These are phyloP conservation scores for Scytalopus superciliaris DNA, from an alignment of 2,113 vertebrate genomes.

Conservation along the genomic window DNA sequence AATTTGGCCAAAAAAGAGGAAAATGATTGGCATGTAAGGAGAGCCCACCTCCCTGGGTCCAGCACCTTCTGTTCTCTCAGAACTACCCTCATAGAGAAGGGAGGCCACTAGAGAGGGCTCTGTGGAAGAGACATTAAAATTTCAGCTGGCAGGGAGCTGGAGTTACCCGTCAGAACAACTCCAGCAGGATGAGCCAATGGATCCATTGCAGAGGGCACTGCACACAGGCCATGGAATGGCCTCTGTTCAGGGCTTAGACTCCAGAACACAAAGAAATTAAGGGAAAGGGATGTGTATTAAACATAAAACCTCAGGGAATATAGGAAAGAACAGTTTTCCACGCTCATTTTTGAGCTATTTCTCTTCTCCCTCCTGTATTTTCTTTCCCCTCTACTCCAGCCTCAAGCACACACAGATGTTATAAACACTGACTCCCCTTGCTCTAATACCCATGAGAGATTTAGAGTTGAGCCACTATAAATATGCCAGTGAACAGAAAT, in stretches of 20 bases:
- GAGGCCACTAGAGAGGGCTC: neutral
- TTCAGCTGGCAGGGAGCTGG: neutral
- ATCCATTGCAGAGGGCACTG: neutral
- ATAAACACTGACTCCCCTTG: neutral
- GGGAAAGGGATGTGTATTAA: neutral
- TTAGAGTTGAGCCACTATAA: slow-evolving; percentile 22
- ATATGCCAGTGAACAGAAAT: slow-evolving; percentile 38
- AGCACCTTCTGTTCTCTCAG: neutral
- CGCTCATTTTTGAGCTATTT: slow-evolving; percentile 6
- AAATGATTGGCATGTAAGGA: neutral
- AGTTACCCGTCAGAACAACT: neutral
- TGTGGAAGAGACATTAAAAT: fast-evolving
- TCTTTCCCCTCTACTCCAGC: neutral
- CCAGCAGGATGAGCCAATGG: neutral
- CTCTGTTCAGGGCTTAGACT: neutral
- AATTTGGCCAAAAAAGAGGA: neutral
- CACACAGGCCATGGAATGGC: fast-evolving
- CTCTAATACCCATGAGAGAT: neutral
- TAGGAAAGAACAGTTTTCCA: neutral
- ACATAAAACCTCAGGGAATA: neutral
- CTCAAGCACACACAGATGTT: neutral
- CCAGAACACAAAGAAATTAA: neutral
- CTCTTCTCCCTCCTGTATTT: neutral
- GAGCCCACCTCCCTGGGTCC: neutral
- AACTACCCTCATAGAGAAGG: neutral